A percentile compares a stretch with the other conserved stretches of the same genome.
These are phyloP conservation scores for Mythimna pallens DNA, from an alignment of 2,888 invertebrate species.

Conservation along the genomic window DNA sequence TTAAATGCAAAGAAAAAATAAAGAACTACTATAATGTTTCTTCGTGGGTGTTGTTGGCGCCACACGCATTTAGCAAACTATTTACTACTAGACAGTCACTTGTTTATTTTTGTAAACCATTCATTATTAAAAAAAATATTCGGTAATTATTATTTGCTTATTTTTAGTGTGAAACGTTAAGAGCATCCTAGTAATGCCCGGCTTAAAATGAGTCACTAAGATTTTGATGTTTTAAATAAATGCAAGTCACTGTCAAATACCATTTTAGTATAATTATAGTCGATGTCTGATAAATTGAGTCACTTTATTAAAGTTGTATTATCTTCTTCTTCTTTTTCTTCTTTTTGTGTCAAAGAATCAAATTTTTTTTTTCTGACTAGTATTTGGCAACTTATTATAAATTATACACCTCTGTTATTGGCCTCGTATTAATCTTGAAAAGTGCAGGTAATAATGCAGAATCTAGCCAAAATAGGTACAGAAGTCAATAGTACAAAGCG, in stretches of 20 bases:
- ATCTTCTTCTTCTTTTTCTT: too few species aligned
- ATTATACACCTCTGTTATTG: too few species aligned
- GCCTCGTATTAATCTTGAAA: too few species aligned
- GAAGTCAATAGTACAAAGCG: too few species aligned
- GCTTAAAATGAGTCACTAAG: not conserved
- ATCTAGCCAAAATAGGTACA: too few species aligned
- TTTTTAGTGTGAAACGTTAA: not conserved
- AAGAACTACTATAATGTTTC: slow-evolving; percentile 11
- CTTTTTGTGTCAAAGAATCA: too few species aligned
- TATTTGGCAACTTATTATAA: too few species aligned
- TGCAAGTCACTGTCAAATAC: not conserved
- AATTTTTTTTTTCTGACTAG: too few species aligned
- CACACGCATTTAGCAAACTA: slow-evolving; percentile 35
- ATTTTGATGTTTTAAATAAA: not conserved
- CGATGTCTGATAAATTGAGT: not conserved
- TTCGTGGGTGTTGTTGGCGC: slow-evolving; percentile 55
- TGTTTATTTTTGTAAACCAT: slow-evolving; percentile 52
- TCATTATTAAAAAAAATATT: slow-evolving; percentile 34
- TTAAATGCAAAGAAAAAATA: slow-evolving; percentile 18
- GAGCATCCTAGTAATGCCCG: not conserved
- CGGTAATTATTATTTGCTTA: not conserved
- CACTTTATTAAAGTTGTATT: not conserved
- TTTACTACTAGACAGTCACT: slow-evolving; percentile 9
- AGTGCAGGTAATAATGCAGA: too few species aligned
- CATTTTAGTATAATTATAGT: not conserved